A percentile compares a stretch with the other conserved stretches of the same genome.
Evolutionary conservation across 2,888 invertebrate species (phyloP).

Genomic region (Agonopterix alstromeriana): DNA sequence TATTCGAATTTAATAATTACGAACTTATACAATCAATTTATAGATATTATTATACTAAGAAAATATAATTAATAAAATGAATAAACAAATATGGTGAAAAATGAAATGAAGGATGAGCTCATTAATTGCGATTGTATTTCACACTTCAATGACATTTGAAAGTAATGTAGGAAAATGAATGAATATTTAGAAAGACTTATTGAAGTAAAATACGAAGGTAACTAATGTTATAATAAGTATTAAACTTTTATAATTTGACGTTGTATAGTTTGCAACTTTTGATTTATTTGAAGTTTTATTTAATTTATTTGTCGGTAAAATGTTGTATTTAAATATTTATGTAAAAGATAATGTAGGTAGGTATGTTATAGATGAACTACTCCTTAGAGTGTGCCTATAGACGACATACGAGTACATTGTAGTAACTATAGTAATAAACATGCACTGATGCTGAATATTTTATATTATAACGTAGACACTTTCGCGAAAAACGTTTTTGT

Average conservation of each 20-base stretch:
- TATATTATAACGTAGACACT: too few species aligned
- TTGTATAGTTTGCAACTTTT: constrained; percentile 32
- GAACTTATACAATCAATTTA: constrained; percentile 78
- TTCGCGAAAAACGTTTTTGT: too few species aligned
- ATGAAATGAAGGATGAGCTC: constrained; percentile 65
- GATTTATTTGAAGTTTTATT: constrained; percentile 23
- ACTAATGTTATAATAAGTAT: constrained; percentile 71
- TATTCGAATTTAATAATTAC: constrained; percentile 78
- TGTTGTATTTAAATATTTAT: constrained; percentile 15
- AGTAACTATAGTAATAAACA: background rate
- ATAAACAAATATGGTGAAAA: constrained; percentile 74
- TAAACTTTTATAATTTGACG: constrained; percentile 54
- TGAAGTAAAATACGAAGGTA: constrained; percentile 73
- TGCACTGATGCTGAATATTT: background rate
- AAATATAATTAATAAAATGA: constrained; percentile 76
- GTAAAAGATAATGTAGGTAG: constrained; percentile 14
- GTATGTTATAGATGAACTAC: constrained; percentile 23
- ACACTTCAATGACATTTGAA: constrained; percentile 74
- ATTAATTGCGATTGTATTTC: constrained; percentile 73
- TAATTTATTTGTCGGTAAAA: constrained; percentile 20
- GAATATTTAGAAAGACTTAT: constrained; percentile 77
- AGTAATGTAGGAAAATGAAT: constrained; percentile 72
- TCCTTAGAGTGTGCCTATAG: constrained; percentile 4
- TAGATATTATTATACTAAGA: constrained; percentile 78
- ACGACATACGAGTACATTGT: background rate